Percentiles rank a stretch among this genome's conserved stretches.
Conservation (phyloP, 2,113 vertebrate genomes). For the Melanerpes formicivorus region DNA sequence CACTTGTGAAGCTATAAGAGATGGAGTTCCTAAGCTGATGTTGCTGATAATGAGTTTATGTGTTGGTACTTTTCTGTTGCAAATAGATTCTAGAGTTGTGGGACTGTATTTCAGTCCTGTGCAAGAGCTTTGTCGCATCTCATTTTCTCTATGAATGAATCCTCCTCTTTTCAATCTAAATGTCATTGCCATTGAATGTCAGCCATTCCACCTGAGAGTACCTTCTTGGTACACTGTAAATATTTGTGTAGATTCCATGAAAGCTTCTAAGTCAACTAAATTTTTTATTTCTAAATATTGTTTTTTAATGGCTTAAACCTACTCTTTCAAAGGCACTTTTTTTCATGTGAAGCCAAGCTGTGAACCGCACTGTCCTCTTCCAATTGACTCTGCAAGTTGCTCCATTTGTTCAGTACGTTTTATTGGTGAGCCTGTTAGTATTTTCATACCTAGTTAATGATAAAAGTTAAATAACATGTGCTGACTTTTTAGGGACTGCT, state of each 20-base stretch:
- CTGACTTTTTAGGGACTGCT: conserved; percentile 81
- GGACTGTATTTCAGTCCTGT: background rate
- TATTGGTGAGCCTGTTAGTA: background rate
- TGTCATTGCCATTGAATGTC: background rate
- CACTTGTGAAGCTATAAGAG: background rate
- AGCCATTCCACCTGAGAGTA: background rate
- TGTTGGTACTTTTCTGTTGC: background rate
- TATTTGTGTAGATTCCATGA: background rate
- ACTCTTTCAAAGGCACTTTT: background rate
- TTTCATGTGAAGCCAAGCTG: background rate
- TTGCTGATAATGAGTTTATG: background rate
- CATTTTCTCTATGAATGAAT: background rate
- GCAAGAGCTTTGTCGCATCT: background rate
- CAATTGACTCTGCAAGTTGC: background rate
- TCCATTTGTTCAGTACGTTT: background rate
- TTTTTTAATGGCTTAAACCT: background rate
- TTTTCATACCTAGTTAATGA: background rate
- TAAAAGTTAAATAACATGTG: background rate
- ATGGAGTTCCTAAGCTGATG: fast-evolving
- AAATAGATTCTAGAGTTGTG: background rate
- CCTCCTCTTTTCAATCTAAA: background rate
- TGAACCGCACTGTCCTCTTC: background rate
- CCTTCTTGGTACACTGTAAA: background rate
- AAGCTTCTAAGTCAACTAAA: background rate
- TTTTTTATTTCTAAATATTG: background rate